A percentile compares a stretch with the other conserved stretches of the same genome.
These are phyloP conservation scores for Microcebus lehilahytsara DNA, from an alignment of 2,113 vertebrate genomes.

Conservation along the genomic window DNA sequence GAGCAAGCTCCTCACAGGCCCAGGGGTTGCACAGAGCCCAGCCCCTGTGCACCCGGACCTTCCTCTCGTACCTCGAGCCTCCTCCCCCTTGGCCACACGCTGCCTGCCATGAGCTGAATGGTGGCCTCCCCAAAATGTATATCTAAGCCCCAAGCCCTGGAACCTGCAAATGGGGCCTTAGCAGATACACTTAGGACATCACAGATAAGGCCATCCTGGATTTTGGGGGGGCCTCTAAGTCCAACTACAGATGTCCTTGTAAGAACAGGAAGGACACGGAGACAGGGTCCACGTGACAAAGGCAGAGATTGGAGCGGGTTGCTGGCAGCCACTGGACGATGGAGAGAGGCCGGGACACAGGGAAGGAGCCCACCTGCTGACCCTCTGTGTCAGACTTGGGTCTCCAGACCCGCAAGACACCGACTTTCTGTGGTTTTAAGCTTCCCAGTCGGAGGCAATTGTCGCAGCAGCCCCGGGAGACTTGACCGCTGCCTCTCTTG, in stretches of 20 bases:
- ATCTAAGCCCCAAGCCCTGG: background rate
- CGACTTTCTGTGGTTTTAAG: background rate
- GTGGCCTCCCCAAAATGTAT: background rate
- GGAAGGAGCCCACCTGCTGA: background rate
- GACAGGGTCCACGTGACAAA: background rate
- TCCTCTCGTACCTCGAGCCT: accelerated
- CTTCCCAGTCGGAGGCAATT: background rate
- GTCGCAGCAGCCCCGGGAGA: background rate
- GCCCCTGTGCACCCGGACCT: accelerated
- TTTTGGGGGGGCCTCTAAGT: background rate
- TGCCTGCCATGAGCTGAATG: background rate
- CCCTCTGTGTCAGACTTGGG: background rate
- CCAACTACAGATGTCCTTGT: background rate
- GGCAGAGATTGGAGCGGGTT: background rate
- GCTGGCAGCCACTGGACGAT: too few relatives aligned
- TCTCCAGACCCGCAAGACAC: background rate
- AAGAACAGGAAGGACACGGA: background rate
- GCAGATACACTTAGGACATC: too few relatives aligned
- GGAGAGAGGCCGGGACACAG: too few relatives aligned
- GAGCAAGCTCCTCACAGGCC: too few relatives aligned
- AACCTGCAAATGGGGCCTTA: background rate
- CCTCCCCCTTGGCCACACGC: accelerated
- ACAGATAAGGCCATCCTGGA: background rate
- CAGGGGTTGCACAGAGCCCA: accelerated
- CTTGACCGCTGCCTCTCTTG: background rate